These are phyloP conservation scores for Xiphorhynchus erythropygius DNA, from an alignment of 2,797 vertebrate species.

Conservation along the genomic window DNA sequence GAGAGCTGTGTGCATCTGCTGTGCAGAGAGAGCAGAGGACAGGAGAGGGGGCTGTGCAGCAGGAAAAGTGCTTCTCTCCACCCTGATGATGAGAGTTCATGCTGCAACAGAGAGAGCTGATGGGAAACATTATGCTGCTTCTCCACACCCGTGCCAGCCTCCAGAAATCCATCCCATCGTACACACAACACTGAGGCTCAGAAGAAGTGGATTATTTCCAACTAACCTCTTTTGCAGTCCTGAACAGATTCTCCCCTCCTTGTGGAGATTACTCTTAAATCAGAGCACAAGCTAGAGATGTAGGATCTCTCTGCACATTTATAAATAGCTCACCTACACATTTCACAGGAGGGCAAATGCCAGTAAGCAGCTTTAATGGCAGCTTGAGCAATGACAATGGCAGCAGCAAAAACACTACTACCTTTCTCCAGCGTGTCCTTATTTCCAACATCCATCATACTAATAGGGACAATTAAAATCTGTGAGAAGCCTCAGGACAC, in stretches of 20 bases:
- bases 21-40: neutral
- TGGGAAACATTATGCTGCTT: neutral
- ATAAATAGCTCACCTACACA: constrained; percentile 7
- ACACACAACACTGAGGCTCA: neutral
- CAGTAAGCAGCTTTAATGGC: neutral
- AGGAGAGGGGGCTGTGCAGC: constrained; percentile 41
- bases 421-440: neutral
- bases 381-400: neutral
- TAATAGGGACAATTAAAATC: neutral
- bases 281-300: neutral
- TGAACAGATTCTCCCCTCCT: neutral
- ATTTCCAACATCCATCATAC: neutral
- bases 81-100: neutral
- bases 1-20: neutral
- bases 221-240: neutral
- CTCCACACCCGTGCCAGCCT: neutral
- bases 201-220: neutral
- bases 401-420: neutral
- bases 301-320: neutral
- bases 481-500: neutral
- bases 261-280: neutral
- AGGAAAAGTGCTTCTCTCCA: neutral
- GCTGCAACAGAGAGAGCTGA: neutral
- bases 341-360: neutral
- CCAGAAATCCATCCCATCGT: neutral